Percentiles rank a stretch among this genome's conserved stretches.
Evolutionary conservation across 2,888 invertebrate species (phyloP).

Genomic region (Drosophila borborema): DNA sequence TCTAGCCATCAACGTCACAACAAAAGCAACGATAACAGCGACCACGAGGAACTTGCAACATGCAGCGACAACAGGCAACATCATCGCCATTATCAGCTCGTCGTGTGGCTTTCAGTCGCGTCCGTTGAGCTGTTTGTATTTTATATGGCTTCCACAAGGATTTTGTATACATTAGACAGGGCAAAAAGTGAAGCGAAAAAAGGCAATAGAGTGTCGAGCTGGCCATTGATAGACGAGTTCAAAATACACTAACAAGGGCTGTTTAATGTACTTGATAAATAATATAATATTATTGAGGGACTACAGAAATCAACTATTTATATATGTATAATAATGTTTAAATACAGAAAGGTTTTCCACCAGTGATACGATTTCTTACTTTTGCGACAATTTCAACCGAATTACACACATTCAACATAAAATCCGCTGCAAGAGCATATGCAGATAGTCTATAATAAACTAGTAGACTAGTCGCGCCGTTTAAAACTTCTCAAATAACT

Average conservation of each 20-base stretch:
- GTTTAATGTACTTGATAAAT: background rate
- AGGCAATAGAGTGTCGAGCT: background rate
- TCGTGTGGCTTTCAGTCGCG: conserved; percentile 43
- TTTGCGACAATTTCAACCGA: no score
- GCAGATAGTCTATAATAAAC: conserved; percentile 17
- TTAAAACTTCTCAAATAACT: conserved; percentile 16
- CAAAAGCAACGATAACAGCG: conserved; percentile 28
- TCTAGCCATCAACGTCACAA: conserved; percentile 51
- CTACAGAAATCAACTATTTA: background rate
- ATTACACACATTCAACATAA: background rate
- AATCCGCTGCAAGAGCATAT: background rate
- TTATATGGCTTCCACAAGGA: conserved; percentile 77
- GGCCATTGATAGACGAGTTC: background rate
- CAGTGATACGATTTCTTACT: no score
- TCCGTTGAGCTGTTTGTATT: conserved; percentile 60
- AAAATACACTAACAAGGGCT: conserved; percentile 1
- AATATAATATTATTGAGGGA: background rate
- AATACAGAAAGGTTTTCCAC: no score
- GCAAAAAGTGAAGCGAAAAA: background rate
- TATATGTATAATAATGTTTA: no score
- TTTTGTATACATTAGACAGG: conserved; percentile 57
- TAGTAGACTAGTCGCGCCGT: conserved; percentile 25
- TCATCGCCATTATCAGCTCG: conserved; percentile 75
- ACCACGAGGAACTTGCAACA: conserved; percentile 20
- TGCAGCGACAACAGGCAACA: conserved; percentile 50